phyloP scores from a whole-genome alignment of 92 coral and sea anemone genomes.

The Nematostella vectensis region DNA sequence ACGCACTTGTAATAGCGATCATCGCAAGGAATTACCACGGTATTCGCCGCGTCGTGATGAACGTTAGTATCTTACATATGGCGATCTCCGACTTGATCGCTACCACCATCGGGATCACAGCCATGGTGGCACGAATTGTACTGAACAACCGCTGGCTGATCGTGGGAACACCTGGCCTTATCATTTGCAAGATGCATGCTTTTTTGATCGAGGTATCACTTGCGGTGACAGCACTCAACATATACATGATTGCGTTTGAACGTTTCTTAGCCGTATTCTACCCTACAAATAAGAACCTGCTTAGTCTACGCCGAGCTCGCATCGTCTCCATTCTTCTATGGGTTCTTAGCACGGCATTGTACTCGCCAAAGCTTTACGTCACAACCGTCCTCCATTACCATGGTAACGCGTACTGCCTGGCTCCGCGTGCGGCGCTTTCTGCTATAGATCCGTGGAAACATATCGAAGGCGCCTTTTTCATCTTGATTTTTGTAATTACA shows the following conservation, averaged over 20 bases:
- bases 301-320: slow-evolving; percentile 3
- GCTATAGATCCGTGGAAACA: slow-evolving; percentile 8
- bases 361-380: slow-evolving; percentile 14
- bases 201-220: slow-evolving; percentile 18
- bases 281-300: slow-evolving; percentile 7
- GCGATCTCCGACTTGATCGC: slow-evolving; percentile 15
- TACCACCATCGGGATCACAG: slow-evolving; percentile 11
- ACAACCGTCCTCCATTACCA: not conserved
- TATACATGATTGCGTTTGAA: slow-evolving; percentile 11
- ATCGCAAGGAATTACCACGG: slow-evolving; percentile 9
- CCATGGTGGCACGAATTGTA: slow-evolving; percentile 8
- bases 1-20: slow-evolving; percentile 7
- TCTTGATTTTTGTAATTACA: slow-evolving; percentile 9
- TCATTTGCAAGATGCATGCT: slow-evolving; percentile 14
- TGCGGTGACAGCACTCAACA: slow-evolving; percentile 14
- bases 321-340: slow-evolving; percentile 1
- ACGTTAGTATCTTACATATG: slow-evolving; percentile 13
- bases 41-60: slow-evolving; percentile 9
- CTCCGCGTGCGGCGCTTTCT: not conserved
- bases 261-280: slow-evolving; percentile 15
- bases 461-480: slow-evolving; percentile 5
- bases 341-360: slow-evolving; percentile 1
- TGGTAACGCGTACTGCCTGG: slow-evolving; percentile 3
- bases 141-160: slow-evolving; percentile 10
- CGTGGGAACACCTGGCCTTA: slow-evolving; percentile 8